These are phyloP conservation scores for Dicaeum eximium DNA, from an alignment of 2,113 vertebrate genomes.

Conservation along the genomic window DNA sequence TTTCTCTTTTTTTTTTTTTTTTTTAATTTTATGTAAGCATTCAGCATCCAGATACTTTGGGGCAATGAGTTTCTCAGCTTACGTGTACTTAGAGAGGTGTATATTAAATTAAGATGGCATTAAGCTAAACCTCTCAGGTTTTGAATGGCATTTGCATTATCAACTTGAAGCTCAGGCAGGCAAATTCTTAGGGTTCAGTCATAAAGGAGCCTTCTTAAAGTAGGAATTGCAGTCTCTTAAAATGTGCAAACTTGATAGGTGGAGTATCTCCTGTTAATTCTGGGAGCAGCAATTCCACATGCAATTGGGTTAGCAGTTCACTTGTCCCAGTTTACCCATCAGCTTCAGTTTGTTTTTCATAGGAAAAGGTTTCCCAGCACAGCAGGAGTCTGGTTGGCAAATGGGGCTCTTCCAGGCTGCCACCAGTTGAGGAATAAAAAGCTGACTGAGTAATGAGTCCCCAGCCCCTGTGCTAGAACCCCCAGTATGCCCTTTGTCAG, in stretches of 20 bases:
- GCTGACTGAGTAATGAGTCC: neutral
- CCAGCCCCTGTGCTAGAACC: neutral
- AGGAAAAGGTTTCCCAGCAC: neutral
- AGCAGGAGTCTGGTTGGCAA: neutral
- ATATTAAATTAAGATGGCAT: neutral
- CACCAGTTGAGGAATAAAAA: neutral
- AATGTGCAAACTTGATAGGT: neutral
- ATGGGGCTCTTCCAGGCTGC: neutral
- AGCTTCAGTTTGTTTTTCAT: neutral
- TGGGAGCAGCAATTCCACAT: neutral
- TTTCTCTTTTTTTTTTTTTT: neutral
- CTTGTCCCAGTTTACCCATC: neutral
- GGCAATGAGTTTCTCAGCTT: neutral
- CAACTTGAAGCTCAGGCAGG: neutral
- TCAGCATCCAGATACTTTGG: neutral
- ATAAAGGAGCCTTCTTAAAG: neutral
- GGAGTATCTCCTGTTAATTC: neutral
- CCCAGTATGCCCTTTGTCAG: neutral
- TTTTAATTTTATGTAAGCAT: neutral
- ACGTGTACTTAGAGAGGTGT: neutral
- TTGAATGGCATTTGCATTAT: neutral
- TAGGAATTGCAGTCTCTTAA: neutral
- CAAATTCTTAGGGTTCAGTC: neutral
- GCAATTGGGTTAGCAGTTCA: neutral
- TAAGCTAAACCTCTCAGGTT: neutral